Base-by-base conservation (phyloP, 2,797 vertebrate species). In the Coregonus sp. region DNA sequence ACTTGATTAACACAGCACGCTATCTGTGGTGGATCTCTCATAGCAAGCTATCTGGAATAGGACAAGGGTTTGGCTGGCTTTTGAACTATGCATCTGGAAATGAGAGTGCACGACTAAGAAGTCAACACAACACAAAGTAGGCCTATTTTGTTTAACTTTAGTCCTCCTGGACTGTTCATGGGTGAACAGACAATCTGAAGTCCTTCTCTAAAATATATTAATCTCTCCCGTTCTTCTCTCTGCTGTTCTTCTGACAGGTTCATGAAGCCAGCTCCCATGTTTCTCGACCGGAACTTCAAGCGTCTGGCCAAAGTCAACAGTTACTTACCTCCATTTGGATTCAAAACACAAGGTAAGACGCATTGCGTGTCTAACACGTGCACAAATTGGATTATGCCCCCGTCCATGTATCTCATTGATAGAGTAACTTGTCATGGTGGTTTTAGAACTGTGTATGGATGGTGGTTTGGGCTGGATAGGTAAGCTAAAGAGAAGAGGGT, bases 261-360 rank as follows among this genome's bases (percentile, higher is more conserved):
- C 89, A 91, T 91, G 6, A 96, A 96, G 91, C 92, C 91, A 86
- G 96, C 95, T 35, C 97, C 97, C 81, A 97, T 98, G 97, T 98
- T 98, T 92, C 95, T 98, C 67, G 96, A 98, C 86, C 94, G 94
- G 81, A 97, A 96, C 89, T 98, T 97, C 90, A 97, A 93, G 85
- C 96, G 93, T 75, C 95, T 97, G 87, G 90, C 92, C 61, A 96
- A 94, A 91, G 95, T 98, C 91, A 95, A 89, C 88, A 95, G 92
- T 87, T 97, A 95, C 79, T 93, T 97, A 77, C 97, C 97, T 76
- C 97, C 97, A 18, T 98, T 98, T 89, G 97, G 97, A 84, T 96
- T 98, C 93, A 98, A 96, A 96, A 97, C 96, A 67, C 97, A 98
- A 97, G 97, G 97, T 98, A 96, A 87, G 92, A 82, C 72, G 1